Base-by-base conservation (phyloP, 2,888 invertebrate genomes). In the Drosophila helvetica region DNA sequence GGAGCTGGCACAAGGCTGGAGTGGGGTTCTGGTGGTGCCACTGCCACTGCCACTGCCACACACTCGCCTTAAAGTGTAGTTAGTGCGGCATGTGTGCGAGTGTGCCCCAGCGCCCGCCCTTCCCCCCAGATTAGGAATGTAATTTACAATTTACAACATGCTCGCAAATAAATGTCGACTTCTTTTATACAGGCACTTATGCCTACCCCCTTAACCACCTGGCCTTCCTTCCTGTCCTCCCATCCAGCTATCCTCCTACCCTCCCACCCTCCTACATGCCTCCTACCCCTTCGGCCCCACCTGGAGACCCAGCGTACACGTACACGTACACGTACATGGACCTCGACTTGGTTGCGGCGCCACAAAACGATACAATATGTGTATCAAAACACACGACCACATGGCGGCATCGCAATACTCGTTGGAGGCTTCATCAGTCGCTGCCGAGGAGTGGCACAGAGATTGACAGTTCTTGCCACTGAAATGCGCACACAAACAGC, bases 81-180 rank as follows among this genome's bases (percentile, higher is more conserved):
- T 79, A 77, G 73, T 74, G 60, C 54, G 59, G 54, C 50, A 27
- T 58, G 45, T 58, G 54, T 58, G 56, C 62, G 60, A 65, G 68
- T 63, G 64, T 63, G 62, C 65, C 3, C 30, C 30, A 3, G 30
- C 60, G 55, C 62, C 38, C 55, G 64, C 76, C 69, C 74, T 76
- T 78, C 75, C 86, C 7, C 2, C 38, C 81, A 85, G 84, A 85
- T 85, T 85, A 85, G 87, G 81, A 85, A 85, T 86, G 84, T 85
- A 85, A 85, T 85, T 85, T 85, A 85, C 86, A 85, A 85, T 85
- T 85, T 85, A 85, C 87, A 86, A 80, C 86, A 86, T 86, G 86
- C 80, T 86, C 86, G 80, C 86, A 85, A 85, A 85, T 85, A 85
- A 84, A 86, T 85, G 84, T 85, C 84, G 82, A 80, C 84, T 86